These are phyloP conservation scores for Drosophila longiperda DNA, from an alignment of 2,888 invertebrate species.

Conservation along the genomic window DNA sequence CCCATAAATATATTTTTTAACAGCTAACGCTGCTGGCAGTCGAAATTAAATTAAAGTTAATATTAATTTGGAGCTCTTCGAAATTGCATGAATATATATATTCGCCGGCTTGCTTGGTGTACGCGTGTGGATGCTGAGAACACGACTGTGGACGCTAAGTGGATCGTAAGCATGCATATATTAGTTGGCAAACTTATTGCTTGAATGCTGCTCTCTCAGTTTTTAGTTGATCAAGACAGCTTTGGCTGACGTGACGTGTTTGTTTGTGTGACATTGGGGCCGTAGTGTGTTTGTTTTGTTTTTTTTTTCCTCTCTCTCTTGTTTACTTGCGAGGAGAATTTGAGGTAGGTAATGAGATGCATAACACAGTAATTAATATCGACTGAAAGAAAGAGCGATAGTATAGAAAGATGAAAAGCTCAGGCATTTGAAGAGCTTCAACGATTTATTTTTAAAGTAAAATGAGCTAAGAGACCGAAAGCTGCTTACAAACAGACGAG, in stretches of 20 bases:
- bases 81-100: conserved; percentile 44
- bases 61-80: conserved; percentile 57
- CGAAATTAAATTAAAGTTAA: conserved; percentile 57
- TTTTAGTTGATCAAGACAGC: conserved; percentile 45
- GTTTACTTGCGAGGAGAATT: background rate
- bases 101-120: conserved; percentile 16
- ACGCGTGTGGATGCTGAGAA: conserved; percentile 19
- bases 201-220: background rate
- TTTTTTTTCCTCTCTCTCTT: background rate
- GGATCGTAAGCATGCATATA: conserved; percentile 44
- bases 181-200: conserved; percentile 5
- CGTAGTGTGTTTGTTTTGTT: conserved; percentile 3
- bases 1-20: conserved; percentile 50
- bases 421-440: background rate
- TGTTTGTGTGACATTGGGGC: background rate
- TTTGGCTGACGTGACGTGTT: conserved; percentile 11
- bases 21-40: conserved; percentile 41
- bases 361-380: background rate
- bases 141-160: conserved; percentile 18
- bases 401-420: conserved; percentile 7
- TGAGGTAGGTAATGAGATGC: conserved; percentile 29
- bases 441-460: conserved; percentile 1
- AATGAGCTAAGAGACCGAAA: background rate
- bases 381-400: background rate
- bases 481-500: background rate